Evolutionary conservation across 37 sponge, comb jelly and placozoan genomes (phyloP), one percentile per base, ranked within the genome.

Genomic region (Halichondria panicea): DNA sequence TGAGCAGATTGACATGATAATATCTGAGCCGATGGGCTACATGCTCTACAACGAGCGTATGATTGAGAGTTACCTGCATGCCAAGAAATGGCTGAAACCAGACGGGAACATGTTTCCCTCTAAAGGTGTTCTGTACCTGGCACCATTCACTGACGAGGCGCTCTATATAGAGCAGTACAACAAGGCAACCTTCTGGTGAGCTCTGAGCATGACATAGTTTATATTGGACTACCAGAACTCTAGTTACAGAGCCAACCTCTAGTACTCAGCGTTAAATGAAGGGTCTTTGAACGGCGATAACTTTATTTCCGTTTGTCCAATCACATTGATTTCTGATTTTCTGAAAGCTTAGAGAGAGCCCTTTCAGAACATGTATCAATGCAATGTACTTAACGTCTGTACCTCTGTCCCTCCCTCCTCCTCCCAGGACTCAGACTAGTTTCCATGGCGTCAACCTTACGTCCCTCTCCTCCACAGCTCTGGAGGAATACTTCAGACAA

Each of bases 11-110:
- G 99, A 98, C 68, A 68, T 89, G 31, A 90, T 98, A 24, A 84
- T 98, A 24, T 98, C 99, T 37, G 99, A 98, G 77, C 99, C 99
- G 12, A 95, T 98, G 96, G 99, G 99, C 8, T 98, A 98, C 82
- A 92, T 98, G 93, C 78, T 98, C 71, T 91, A 68, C 71, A 98
- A 98, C 57, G 99, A 98, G 69, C 63, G 99, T 24, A 98, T 98
- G 99, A 55, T 98, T 72, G 99, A 98, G 79, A 92, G 84, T 1
- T 98, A 80, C 75, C 66, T 98, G 0, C 91, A 95, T 65, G 93
- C 99, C 0, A 92, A 74, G 81, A 98, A 98, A 63, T 98, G 93
- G 91, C 83, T 98, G 50, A 95, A 92, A 59, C 83, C 94, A 0
- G 87, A 71, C 7, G 99, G 99, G 62, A 74, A 76, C 42, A 98